Evolutionary conservation across 2,797 vertebrate species (phyloP).

Genomic region (Luscinia megarhynchos): DNA sequence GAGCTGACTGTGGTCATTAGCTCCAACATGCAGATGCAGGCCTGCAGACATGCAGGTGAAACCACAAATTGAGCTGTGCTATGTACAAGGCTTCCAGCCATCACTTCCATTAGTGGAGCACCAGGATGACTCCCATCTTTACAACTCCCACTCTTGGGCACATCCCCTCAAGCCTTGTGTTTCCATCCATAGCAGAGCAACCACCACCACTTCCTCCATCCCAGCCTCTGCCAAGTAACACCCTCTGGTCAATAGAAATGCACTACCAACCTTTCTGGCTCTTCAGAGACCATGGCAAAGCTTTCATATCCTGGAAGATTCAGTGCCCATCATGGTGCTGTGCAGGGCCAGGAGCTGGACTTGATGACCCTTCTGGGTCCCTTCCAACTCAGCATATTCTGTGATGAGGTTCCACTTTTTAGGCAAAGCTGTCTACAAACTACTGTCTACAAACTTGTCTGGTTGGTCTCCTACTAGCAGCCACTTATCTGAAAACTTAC

Average conservation of each 20-base stretch:
- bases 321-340: neutral
- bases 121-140: neutral
- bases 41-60: neutral
- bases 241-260: neutral
- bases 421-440: neutral
- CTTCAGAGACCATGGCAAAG: neutral
- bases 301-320: neutral
- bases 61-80: neutral
- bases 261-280: neutral
- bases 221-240: neutral
- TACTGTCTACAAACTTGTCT: neutral
- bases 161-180: neutral
- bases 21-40: neutral
- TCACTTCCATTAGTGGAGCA: neutral
- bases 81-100: neutral
- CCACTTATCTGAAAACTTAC: neutral
- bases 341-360: neutral
- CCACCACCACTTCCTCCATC: neutral
- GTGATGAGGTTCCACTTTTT: neutral
- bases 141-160: neutral
- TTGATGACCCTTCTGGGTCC: neutral
- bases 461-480: rapidly evolving
- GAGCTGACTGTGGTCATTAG: neutral
- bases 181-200: neutral
- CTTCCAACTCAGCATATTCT: neutral